Base-by-base conservation (phyloP, 2,888 invertebrate genomes). In the Cryptus armator region DNA sequence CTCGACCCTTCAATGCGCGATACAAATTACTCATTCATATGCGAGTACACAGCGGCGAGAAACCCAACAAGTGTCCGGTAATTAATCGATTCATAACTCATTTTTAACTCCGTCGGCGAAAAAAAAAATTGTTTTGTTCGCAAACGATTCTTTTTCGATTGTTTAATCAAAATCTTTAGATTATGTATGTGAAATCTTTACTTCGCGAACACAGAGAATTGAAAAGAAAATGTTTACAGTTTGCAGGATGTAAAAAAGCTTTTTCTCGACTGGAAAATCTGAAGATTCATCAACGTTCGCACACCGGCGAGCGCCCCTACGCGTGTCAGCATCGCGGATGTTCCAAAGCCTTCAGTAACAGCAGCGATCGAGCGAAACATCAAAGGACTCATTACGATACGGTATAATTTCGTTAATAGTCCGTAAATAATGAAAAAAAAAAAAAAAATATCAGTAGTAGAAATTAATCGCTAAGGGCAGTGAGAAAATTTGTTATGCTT, bases 321-420 rank as follows among this genome's bases (percentile, higher is more conserved):
- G 96, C 97, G 81, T 99, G 99, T 91, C 98, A 99, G 88, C 98
- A 98, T 88, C 96, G 97, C 0, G 97, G 97, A 76, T 99, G 99
- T 94, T 95, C 96, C 67, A 99, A 99, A 94, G 98, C 99, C 1
- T 99, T 99, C 95, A 99, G 99, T 91, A 99, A 99, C 94, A 99
- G 99, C 86, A 99, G 99, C 0, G 99, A 99, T 93, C 95, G 99
- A 74, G 99, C 99, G 7, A 99, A 99, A 94, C 99, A 99, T 94
- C 99, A 99, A 94, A 95, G 99, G 90, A 99, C 99, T 0, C 99
- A 99, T 94, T 98, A 99, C 89, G 99, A 99, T 94, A 98, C 99
- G 93, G 99, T 99, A 95, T 70, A 68, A 48, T 64, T 70, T 29
- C 5, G 10, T 43, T 43, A 48, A 19, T 16, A 51, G 2, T 68